Conservation (phyloP, 2,113 vertebrate species). For the Andinoacara biseriatus region DNA sequence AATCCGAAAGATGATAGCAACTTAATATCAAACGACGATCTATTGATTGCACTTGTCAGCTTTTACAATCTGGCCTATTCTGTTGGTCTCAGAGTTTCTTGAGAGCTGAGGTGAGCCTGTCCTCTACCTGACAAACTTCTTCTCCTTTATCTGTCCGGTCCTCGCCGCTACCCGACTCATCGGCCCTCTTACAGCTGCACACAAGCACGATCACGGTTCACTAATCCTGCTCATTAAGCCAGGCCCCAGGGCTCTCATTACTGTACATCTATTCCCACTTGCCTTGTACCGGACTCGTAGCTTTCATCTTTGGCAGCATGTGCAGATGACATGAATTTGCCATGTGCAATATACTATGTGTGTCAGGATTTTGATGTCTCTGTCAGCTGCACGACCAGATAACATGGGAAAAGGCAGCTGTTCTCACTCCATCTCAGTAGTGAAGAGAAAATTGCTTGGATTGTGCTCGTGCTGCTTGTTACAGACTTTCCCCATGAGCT, state of each 20-base stretch:
- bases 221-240: slow-evolving; percentile 74
- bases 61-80: slow-evolving; percentile 55
- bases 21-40: slow-evolving; percentile 39
- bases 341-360: slow-evolving; percentile 37
- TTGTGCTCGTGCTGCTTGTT: neutral
- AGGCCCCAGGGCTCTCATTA: slow-evolving; percentile 59
- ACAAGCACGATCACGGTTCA: slow-evolving; percentile 55
- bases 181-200: slow-evolving; percentile 22
- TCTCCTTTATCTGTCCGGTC: slow-evolving; percentile 37
- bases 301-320: slow-evolving; percentile 63
- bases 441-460: neutral
- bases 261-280: slow-evolving; percentile 61
- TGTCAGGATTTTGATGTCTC: slow-evolving; percentile 55
- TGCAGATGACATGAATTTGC: slow-evolving; percentile 67
- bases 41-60: slow-evolving; percentile 65
- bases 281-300: slow-evolving; percentile 53
- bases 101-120: slow-evolving; percentile 46
- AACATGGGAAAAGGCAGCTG: slow-evolving; percentile 5
- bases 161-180: neutral
- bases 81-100: slow-evolving; percentile 21
- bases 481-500: neutral
- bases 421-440: neutral
- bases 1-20: slow-evolving; percentile 41
- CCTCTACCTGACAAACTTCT: slow-evolving; percentile 59
- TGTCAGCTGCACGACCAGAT: slow-evolving; percentile 36